Evolutionary conservation across 2,797 vertebrate genomes (phyloP), one percentile per base, ranked within the genome.

Genomic region (Lepilemur ruficaudatus): DNA sequence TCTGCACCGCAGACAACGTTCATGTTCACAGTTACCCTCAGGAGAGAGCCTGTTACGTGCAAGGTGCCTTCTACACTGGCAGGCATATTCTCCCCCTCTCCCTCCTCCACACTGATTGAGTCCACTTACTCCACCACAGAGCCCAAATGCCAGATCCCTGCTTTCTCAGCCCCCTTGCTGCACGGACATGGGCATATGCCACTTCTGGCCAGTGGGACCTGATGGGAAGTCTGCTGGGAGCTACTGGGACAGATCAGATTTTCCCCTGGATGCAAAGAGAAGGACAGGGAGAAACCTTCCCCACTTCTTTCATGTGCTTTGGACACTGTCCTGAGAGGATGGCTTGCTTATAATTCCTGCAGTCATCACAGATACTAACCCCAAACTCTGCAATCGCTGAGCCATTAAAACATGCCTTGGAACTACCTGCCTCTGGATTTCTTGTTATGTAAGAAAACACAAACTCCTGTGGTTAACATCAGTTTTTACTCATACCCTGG

Each of bases 1-100:
- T 13, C 50, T n/a, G 50, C 1, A n/a, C 14, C 12, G 2, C 3
- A 23, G 2, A 25, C 0, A 25, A 10, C 0, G 15, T 1, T 18
- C 91, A 20, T 0, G 17, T 2, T 48, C 28, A 17, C 2, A 65
- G 92, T 9, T 7, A 5, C 41, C 41, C 88, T 41, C 6, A 0
- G 5, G 17, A 55, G 25, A 59, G 41, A 0, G 17, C 17, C 35
- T 1, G 0, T 0, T 4, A n/a, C 3, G 25, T 18, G 52, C 69
- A 63, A 65, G 59, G 63, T 0, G 13, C 80, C 75, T 32, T 57
- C 61, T 15, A 3, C 13, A 1, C 0, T 5, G 35, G 70, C 78
- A 55, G 43, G 57, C 32, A 23, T 25, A 4, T 1, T 32, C 69
- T 32, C 41, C 52, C 69, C 67, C 32, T 52, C 20, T 28, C 35